phyloP scores from a whole-genome alignment of 2,888 invertebrate species.

The Amblyjoppa proteus region DNA sequence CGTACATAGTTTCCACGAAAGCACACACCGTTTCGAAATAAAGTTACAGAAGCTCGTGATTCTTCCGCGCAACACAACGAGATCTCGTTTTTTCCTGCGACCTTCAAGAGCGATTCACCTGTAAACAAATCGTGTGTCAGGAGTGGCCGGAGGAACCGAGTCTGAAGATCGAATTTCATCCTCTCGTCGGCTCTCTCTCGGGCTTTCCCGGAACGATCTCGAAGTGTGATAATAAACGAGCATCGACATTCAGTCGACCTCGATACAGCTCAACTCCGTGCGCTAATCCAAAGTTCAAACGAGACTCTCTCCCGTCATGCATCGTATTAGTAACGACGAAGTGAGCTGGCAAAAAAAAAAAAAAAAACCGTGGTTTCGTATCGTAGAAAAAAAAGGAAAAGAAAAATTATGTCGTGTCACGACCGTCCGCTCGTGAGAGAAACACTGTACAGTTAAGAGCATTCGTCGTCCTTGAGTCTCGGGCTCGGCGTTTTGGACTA shows the following conservation, averaged over 20 bases:
- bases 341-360: not conserved
- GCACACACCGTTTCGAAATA: not conserved
- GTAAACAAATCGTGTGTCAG: slow-evolving; percentile 2
- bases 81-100: not conserved
- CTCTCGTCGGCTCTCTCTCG: not conserved
- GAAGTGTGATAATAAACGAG: slow-evolving; percentile 7
- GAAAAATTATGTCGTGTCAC: not conserved
- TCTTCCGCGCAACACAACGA: not conserved
- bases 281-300: slow-evolving; percentile 31
- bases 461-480: slow-evolving; percentile 41
- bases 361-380: not conserved
- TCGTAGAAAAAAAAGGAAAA: not conserved
- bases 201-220: slow-evolving; percentile 22
- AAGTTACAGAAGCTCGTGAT: not conserved
- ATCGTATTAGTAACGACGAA: slow-evolving; percentile 17
- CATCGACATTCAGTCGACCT: not conserved
- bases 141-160: not conserved
- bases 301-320: slow-evolving; percentile 6
- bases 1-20: not conserved
- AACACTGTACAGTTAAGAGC: not conserved
- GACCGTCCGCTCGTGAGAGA: not conserved
- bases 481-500: slow-evolving; percentile 24
- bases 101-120: slow-evolving; percentile 6
- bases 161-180: slow-evolving; percentile 14
- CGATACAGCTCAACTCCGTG: not conserved